Percentiles rank a stretch among this genome's conserved stretches.
phyloP scores from a whole-genome alignment of 2,797 vertebrate species.

The Toxotes lorentzi region DNA sequence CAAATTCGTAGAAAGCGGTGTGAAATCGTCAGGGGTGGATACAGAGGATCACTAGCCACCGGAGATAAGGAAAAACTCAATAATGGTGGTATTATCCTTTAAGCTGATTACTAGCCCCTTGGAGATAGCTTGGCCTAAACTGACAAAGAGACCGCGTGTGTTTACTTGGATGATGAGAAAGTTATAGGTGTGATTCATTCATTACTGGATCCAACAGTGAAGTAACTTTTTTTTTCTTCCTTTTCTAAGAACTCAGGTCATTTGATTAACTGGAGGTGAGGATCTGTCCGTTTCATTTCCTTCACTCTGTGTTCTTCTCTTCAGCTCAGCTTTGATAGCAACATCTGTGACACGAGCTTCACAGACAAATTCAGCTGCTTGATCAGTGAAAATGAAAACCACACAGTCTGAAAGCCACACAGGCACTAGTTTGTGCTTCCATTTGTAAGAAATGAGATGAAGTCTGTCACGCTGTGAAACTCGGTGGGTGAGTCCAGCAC shows the following conservation, averaged over 20 bases:
- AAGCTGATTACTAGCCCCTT: conserved; percentile 67
- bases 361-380: conserved; percentile 52
- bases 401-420: conserved; percentile 47
- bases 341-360: conserved; percentile 35
- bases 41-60: conserved; percentile 44
- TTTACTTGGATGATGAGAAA: conserved; percentile 59
- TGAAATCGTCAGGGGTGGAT: conserved; percentile 44
- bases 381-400: conserved; percentile 64
- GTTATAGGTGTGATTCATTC: conserved; percentile 49
- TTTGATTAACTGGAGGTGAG: conserved; percentile 56
- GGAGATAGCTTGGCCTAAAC: conserved; percentile 60
- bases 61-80: conserved; percentile 66
- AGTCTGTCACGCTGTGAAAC: conserved; percentile 50
- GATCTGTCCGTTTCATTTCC: conserved; percentile 48
- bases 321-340: conserved; percentile 48
- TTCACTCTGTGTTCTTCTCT: conserved; percentile 4
- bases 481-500: conserved; percentile 40
- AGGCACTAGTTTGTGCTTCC: conserved; percentile 37
- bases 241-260: conserved; percentile 17
- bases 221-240: not conserved
- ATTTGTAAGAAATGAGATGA: conserved; percentile 59
- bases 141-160: conserved; percentile 56
- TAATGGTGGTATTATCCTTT: conserved; percentile 70
- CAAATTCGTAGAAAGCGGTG: conserved; percentile 43
- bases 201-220: conserved; percentile 17